Conservation (phyloP, 2,113 vertebrate genomes). For the Desmodus rotundus region DNA sequence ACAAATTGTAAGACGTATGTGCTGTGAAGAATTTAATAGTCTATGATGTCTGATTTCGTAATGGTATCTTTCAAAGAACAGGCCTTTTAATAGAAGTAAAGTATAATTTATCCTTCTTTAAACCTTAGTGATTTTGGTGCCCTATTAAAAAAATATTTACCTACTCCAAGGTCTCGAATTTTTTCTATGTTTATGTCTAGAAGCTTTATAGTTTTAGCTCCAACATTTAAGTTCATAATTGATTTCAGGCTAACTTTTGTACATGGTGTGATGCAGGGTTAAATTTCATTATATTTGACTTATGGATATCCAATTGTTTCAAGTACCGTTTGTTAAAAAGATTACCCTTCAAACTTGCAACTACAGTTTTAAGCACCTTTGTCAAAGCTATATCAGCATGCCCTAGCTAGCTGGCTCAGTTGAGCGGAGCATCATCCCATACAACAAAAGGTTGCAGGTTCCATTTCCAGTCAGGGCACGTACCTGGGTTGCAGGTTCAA, state of each 20-base stretch:
- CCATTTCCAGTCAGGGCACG: no score
- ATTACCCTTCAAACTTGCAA: background rate
- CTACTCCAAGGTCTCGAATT: background rate
- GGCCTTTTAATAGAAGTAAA: background rate
- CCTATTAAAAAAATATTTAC: background rate
- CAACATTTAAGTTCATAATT: background rate
- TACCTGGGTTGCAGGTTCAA: no score
- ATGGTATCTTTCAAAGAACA: background rate
- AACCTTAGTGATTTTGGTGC: background rate
- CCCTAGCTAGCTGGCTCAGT: no score
- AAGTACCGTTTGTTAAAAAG: background rate
- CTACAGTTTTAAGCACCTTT: background rate
- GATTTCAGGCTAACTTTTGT: background rate
- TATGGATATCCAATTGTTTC: background rate
- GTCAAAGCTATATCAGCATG: background rate
- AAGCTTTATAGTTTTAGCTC: conserved; percentile 2
- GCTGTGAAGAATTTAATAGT: background rate
- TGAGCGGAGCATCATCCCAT: no score
- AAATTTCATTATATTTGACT: background rate
- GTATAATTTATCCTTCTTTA: background rate
- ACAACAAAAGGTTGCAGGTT: no score
- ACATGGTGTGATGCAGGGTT: background rate
- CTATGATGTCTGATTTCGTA: background rate
- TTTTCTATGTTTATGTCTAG: background rate
- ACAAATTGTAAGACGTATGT: background rate